Evolutionary conservation across 1,140 invertebrate species (phyloP), one percentile per base, ranked within the genome.

Genomic region (Apis dorsata): DNA sequence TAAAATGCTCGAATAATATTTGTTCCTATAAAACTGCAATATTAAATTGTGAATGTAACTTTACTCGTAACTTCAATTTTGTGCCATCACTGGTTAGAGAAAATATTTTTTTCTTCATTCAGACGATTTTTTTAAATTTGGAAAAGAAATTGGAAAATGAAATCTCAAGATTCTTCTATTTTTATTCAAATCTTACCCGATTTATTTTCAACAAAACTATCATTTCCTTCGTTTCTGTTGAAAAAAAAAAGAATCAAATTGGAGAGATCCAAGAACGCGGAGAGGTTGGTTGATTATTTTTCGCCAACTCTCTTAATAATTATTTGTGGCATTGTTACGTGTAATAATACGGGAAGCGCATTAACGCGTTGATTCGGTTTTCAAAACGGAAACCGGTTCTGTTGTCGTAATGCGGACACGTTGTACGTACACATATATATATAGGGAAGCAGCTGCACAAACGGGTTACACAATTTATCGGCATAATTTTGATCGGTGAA

Each of bases 341-440:
- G 71, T 66, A 66, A 66, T 69, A 80, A 74, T 57, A 57, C 28
- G 53, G 51, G 7, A 53, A 24, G 66, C 53, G 59, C 65, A 62
- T 60, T 63, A 73, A 75, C 63, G 24, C 17, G 79, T 66, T 82
- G 75, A 83, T 83, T 86, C 74, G 78, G 74, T 86, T 86, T 44
- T 74, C 76, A 53, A 21, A 55, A 57, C 60, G 55, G 53, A 80
- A 74, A 51, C 28, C n/a, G 49, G 28, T 81, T 60, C 72, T 81
- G 79, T 81, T 71, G 49, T 62, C 70, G 60, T 65, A 65, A 81
- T 28, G 51, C 21, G 8, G 19, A 21, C 60, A 13, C 28, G 79
- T 51, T 71, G n/a, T 65, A 74, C 51, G 15, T 74, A 7, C 0
- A 44, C 5, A 44, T 44, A 44, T 34, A 34, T 34, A 4, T 34